Base-by-base conservation (phyloP, 2,888 invertebrate genomes). In the Ecdyonurus torrentis region DNA sequence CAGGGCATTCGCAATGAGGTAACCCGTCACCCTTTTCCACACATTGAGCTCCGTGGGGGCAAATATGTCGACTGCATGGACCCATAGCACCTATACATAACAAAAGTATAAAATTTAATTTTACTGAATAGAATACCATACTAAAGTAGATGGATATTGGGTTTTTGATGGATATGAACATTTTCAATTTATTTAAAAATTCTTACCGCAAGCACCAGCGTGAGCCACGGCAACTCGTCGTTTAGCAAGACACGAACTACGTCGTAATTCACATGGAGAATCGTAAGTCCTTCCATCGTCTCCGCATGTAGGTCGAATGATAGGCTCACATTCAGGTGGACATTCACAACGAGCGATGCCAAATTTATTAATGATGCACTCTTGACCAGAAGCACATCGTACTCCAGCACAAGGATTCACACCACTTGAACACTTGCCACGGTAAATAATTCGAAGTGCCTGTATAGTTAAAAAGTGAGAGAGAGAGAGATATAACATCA, bases 341-440 rank as follows among this genome's bases (percentile, higher is more conserved):
- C 95, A 95, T 66, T 86, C 85, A 74, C 94, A 94, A 63, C 83
- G 82, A 1, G 92, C 91, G 63, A 87, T 86, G 1, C 93, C 91
- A 64, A 83, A 85, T 24, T 84, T 82, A 77, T 91, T 86, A 70
- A 94, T 82, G 58, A 84, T 82, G 72, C 95, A 95, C 67, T 86
- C 85, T 72, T 92, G 87, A 61, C 88, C 86, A 7, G 83, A 77
- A 59, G 83, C 83, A 74, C 93, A 94, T 66, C 84, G 83, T 53
- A 89, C 83, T 55, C 83, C 83, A 69, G 83, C 83, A 73, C 94
- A 94, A 1, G 93, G 92, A 74, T 93, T 92, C 73, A 85, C 83
- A 63, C 88, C 91, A 89, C 50, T 19, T n/a, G 22, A 18, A 10
- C 23, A 23, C 18, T 20, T 86, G 66, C 91, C 91, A 67, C 84